These are phyloP conservation scores for Malurus leucopterus DNA, from an alignment of 2,797 vertebrate species.

Conservation along the genomic window DNA sequence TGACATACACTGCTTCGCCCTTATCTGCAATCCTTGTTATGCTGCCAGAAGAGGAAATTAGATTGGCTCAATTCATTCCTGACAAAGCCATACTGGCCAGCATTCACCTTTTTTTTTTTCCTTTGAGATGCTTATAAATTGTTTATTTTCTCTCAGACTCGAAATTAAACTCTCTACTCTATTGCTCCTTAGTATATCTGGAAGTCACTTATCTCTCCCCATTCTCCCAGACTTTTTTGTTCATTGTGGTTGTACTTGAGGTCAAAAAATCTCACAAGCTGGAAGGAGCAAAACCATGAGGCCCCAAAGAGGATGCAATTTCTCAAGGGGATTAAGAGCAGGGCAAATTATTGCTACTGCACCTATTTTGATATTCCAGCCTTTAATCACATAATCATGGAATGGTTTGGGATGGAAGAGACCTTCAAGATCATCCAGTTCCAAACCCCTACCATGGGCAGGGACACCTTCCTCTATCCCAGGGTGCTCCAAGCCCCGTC, in stretches of 20 bases:
- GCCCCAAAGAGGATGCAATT: background rate
- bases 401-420: background rate
- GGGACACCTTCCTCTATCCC: accelerated
- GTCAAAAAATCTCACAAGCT: background rate
- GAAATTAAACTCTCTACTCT: background rate
- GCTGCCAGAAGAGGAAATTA: slow-evolving; percentile 39
- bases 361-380: background rate
- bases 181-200: background rate
- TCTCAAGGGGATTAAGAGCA: background rate
- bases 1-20: background rate
- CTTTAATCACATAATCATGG: background rate
- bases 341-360: background rate
- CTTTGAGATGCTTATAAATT: slow-evolving; percentile 1
- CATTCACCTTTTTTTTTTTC: background rate
- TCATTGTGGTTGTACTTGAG: background rate
- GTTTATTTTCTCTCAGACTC: background rate
- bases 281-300: background rate
- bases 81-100: background rate
- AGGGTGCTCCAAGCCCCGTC: accelerated
- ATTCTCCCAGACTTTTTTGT: background rate
- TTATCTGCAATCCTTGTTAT: slow-evolving; percentile 17
- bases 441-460: background rate
- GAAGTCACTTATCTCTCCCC: background rate
- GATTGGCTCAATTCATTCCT: background rate
- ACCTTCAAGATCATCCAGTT: background rate